Conservation (phyloP, 2,888 invertebrate genomes). For the Limulus polyphemus region DNA sequence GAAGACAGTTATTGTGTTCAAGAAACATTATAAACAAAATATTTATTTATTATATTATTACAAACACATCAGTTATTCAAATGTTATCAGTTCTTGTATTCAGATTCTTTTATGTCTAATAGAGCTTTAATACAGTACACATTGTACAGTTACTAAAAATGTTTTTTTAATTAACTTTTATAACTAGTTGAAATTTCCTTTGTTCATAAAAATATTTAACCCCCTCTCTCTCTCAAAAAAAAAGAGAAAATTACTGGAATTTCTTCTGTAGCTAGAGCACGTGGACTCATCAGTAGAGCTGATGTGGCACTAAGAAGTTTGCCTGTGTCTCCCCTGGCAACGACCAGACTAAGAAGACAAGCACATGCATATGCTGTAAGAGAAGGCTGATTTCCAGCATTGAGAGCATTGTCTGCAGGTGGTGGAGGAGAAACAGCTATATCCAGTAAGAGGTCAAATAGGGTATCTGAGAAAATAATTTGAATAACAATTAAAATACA, state of each 20-base stretch:
- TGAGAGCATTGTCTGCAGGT: conserved; percentile 42
- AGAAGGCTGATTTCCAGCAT: conserved; percentile 47
- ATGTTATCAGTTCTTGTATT: too few relatives aligned
- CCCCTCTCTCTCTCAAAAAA: not conserved
- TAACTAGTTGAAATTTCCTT: too few relatives aligned
- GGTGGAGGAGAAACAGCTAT: conserved; percentile 45
- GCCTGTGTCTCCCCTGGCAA: conserved; percentile 85
- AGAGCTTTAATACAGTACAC: too few relatives aligned
- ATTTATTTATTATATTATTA: too few relatives aligned
- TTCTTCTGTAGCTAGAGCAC: conserved; percentile 60
- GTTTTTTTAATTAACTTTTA: not conserved
- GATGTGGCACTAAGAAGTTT: conserved; percentile 74
- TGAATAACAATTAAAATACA: not conserved
- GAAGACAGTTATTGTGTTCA: too few relatives aligned
- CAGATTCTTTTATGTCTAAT: too few relatives aligned
- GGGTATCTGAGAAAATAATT: conserved; percentile 49
- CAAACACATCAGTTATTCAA: too few relatives aligned
- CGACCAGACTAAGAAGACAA: conserved; percentile 77
- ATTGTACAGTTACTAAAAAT: too few relatives aligned
- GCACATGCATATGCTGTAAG: conserved; percentile 81
- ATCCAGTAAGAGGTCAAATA: conserved; percentile 72
- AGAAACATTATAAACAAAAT: too few relatives aligned
- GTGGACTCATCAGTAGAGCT: conserved; percentile 71
- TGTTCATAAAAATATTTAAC: not conserved
- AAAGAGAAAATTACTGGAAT: conserved; percentile 49